Evolutionary conservation across 2,113 vertebrate species (phyloP), one percentile per base, ranked within the genome.

Genomic region (Clarias macrocephalus): DNA sequence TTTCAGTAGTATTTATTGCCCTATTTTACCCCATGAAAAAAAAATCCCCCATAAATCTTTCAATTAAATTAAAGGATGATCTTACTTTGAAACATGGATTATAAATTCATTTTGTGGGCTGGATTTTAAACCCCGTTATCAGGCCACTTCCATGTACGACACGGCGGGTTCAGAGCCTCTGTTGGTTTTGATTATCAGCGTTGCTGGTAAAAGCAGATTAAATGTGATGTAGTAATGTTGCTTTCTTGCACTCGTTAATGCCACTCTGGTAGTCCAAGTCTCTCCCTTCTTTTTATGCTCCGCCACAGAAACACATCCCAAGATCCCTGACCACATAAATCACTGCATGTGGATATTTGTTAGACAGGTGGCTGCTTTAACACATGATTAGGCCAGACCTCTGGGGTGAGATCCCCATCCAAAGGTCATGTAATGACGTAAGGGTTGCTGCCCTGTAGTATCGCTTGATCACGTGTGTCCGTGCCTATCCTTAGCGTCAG

Each of bases 311-410:
- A 23, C 23, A n/a, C 5, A 3, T 79, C 79, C 56, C 79, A 30
- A 37, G 59, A 60, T 81, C 79, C 79, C 79, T 37, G 79, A 81
- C 62, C 56, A 33, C 79, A 62, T 80, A 80, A 59, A 81, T 62
- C 56, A 19, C 56, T 21, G 18, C 18, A 59, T 80, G 79, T 37
- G 57, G 56, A 81, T 59, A 76, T 76, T 52, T 52, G 48, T n/a
- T 76, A 25, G 42, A 54, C 73, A n/a, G 42, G 42, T 56, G 52
- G 13, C n/a, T 15, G 18, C 52, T 79, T 57, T 28, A 57, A 79
- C 75, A 56, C 62, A 30, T 33, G 28, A 8, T 28, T 60, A 60
- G 30, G 56, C 28, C 56, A 13, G 62, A 5, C 28, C 59, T 62
- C 30, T 37, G 19, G 28, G 28, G 79, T 30, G 13, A 81, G 79